Conservation (phyloP, 2,888 invertebrate species). For the Copidosoma aretas region DNA sequence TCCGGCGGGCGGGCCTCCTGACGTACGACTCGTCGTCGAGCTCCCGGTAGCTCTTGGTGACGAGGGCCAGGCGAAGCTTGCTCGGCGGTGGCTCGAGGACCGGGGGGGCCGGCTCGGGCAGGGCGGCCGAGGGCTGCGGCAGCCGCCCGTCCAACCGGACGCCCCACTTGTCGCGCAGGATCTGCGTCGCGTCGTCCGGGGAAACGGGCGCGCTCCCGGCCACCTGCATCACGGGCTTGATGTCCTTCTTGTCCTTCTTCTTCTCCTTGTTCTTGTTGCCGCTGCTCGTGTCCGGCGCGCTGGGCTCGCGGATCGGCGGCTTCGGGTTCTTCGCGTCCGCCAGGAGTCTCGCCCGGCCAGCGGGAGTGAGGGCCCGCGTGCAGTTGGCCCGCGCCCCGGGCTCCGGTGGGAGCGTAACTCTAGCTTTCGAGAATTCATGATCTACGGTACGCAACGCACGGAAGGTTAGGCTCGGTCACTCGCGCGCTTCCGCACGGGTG, state of each 20-base stretch:
- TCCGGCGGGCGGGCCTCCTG: constrained; percentile 29
- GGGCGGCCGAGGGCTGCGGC: too few relatives aligned
- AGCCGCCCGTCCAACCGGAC: not conserved
- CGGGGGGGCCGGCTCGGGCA: not conserved
- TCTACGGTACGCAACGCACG: too few relatives aligned
- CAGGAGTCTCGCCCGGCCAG: not conserved
- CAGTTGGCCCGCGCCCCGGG: not conserved
- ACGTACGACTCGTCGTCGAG: not conserved
- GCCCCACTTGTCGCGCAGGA: constrained; percentile 20
- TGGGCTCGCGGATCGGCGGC: constrained; percentile 22
- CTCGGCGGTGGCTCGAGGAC: not conserved
- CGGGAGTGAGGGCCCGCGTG: not conserved
- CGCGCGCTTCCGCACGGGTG: too few relatives aligned
- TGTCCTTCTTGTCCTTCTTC: constrained; percentile 45
- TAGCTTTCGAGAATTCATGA: constrained; percentile 32
- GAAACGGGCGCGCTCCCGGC: not conserved
- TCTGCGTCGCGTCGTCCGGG: not conserved
- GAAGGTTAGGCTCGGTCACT: too few relatives aligned
- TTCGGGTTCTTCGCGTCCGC: constrained; percentile 10
- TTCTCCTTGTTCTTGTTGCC: constrained; percentile 43
- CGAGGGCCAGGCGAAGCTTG: not conserved
- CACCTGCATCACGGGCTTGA: constrained; percentile 47
- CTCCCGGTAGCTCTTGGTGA: not conserved
- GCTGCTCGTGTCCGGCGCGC: constrained; percentile 38
- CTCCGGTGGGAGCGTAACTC: not conserved